Conservation (phyloP, 2,797 vertebrate species). For the Lemur catta region DNA sequence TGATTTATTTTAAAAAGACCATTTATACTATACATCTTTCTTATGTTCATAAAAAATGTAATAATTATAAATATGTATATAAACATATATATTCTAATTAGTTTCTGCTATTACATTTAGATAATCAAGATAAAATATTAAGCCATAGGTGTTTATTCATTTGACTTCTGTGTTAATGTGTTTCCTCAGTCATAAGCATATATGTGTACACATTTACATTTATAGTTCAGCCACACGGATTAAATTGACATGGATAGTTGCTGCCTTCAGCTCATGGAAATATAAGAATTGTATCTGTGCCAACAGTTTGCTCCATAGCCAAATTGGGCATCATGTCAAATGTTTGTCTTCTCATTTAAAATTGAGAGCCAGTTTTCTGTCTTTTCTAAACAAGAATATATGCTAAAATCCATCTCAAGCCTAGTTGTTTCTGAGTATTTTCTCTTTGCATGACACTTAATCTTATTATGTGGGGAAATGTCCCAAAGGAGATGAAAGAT, state of each 20-base stretch:
- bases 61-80: neutral
- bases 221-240: neutral
- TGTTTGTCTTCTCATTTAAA: constrained; percentile 8
- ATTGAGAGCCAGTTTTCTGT: neutral
- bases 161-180: neutral
- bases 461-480: neutral
- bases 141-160: neutral
- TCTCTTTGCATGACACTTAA: neutral
- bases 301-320: neutral
- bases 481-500: neutral
- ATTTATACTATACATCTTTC: neutral
- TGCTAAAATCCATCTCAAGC: neutral
- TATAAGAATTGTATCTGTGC: neutral
- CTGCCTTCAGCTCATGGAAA: neutral
- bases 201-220: neutral
- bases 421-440: neutral
- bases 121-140: neutral
- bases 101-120: neutral
- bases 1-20: neutral
- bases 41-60: neutral
- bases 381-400: neutral
- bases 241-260: neutral
- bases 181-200: neutral
- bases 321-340: neutral
- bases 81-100: neutral